Base-by-base conservation (phyloP, 2,888 invertebrate genomes). In the Drosophila sordidula region DNA sequence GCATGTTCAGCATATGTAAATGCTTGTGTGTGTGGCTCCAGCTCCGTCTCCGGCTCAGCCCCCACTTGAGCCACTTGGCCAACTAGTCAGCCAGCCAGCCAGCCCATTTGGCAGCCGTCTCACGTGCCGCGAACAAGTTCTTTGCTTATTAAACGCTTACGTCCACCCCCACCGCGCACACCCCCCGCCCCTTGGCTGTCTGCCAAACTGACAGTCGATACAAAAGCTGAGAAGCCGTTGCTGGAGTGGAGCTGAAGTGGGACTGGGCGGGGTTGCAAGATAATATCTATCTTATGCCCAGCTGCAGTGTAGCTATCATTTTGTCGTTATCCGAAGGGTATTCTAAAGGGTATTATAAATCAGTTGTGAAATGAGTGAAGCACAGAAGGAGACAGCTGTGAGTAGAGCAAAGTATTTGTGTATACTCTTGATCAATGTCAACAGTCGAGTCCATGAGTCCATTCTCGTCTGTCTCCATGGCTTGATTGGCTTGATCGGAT, bases 1-100 rank as follows among this genome's bases (percentile, higher is more conserved):
- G 70, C 84, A 81, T 82, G 82, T 52, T 73, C 67, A 49, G 82
- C 84, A 82, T 84, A 80, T 79, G 75, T 73, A 79, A 79, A 75
- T 42, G 22, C 26, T 26, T 12, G 16, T 8, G 36, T 32, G 32
- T 32, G 32, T 32, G 32, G 11, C 34, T 34, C 4, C 6, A 11
- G 11, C 34, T 29, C 29, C 29, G 9, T 8, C 9, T 29, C 6
- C n/a, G 14, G 8, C 8, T 38, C 11, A n/a, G 38, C 44, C 25
- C 25, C 22, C 49, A 34, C 34, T n/a, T 39, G 12, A n/a, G 14
- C 25, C 52, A 22, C 34, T 34, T 26, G 22, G 22, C 45, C 29
- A 29, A 8, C 29, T 9, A 29, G 3, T 29, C 29, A 3, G 22
- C 45, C 29, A 29, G 29, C 29, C 9, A 29, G 9, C 2, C 29